phyloP scores from a whole-genome alignment of 1,140 invertebrate species.

The Reticulitermes speratus region DNA sequence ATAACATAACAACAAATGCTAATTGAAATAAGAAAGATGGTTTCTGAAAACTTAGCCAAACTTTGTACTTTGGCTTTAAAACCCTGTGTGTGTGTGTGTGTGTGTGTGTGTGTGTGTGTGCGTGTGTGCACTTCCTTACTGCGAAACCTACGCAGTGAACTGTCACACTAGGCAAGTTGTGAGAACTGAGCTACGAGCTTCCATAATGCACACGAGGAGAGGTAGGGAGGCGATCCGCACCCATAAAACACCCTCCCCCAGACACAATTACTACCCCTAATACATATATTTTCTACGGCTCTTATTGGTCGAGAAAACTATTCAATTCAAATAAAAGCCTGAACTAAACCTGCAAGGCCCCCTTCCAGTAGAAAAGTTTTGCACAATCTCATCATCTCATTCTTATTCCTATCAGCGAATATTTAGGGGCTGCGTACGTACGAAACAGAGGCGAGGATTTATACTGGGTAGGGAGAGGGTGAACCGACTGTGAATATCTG shows the following conservation, averaged over 20 bases:
- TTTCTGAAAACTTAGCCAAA: too few relatives aligned
- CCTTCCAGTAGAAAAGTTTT: not conserved
- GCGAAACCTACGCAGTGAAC: too few relatives aligned
- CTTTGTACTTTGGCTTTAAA: too few relatives aligned
- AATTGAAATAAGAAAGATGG: too few relatives aligned
- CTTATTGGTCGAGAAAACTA: not conserved
- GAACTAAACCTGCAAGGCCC: not conserved
- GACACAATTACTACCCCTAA: not conserved
- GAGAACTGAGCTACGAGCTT: not conserved
- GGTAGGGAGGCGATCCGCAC: not conserved
- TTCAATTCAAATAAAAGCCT: slow-evolving; percentile 12
- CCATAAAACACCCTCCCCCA: not conserved
- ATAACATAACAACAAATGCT: too few relatives aligned
- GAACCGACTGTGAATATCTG: too few relatives aligned
- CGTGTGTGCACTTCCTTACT: too few relatives aligned
- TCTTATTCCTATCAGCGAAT: not conserved
- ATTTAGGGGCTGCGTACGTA: not conserved
- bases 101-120: too few relatives aligned
- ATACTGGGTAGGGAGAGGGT: not conserved
- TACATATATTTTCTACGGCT: not conserved
- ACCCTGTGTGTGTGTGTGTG: too few relatives aligned
- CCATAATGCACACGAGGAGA: not conserved
- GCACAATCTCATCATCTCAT: not conserved
- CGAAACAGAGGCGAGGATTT: not conserved
- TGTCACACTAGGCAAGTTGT: not conserved